A percentile compares a stretch with the other conserved stretches of the same genome.
These are phyloP conservation scores for Knipowitschia caucasica DNA, from an alignment of 2,797 vertebrate genomes.

Conservation along the genomic window DNA sequence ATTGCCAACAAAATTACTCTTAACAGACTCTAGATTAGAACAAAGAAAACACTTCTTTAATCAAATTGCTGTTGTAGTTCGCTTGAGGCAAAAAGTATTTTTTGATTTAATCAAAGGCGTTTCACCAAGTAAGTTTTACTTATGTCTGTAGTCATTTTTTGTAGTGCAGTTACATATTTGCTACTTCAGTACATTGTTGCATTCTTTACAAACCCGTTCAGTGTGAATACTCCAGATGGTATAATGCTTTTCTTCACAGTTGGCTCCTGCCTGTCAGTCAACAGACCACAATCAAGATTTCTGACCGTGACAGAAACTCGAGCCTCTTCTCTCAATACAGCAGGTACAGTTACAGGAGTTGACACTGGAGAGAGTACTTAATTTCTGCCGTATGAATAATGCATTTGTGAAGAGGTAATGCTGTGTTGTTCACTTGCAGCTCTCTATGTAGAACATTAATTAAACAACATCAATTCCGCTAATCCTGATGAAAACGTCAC, in stretches of 20 bases:
- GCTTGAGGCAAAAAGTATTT: too few species aligned
- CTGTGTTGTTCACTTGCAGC: conserved; percentile 65
- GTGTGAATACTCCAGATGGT: background rate
- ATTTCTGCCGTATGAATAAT: conserved; percentile 75
- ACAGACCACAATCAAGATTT: conserved; percentile 69
- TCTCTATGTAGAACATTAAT: conserved; percentile 75
- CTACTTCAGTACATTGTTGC: background rate
- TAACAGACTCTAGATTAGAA: too few species aligned
- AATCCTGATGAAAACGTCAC: conserved; percentile 59
- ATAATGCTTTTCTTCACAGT: conserved; percentile 16
- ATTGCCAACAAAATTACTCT: too few species aligned
- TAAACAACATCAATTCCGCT: conserved; percentile 65
- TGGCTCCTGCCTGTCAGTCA: conserved; percentile 56
- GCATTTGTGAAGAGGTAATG: conserved; percentile 65
- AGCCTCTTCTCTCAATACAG: conserved; percentile 69
- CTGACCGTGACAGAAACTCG: conserved; percentile 57
- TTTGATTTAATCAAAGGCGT: too few species aligned
- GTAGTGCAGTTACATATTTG: too few species aligned
- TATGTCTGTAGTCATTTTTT: too few species aligned
- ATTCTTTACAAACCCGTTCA: background rate
- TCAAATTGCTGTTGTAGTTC: too few species aligned
- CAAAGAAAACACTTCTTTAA: too few species aligned
- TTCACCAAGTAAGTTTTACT: too few species aligned
- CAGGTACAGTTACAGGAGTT: conserved; percentile 67
- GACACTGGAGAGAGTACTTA: conserved; percentile 69